These are phyloP conservation scores for Pomacea canaliculata DNA, from an alignment of 2,888 invertebrate genomes.

Conservation along the genomic window DNA sequence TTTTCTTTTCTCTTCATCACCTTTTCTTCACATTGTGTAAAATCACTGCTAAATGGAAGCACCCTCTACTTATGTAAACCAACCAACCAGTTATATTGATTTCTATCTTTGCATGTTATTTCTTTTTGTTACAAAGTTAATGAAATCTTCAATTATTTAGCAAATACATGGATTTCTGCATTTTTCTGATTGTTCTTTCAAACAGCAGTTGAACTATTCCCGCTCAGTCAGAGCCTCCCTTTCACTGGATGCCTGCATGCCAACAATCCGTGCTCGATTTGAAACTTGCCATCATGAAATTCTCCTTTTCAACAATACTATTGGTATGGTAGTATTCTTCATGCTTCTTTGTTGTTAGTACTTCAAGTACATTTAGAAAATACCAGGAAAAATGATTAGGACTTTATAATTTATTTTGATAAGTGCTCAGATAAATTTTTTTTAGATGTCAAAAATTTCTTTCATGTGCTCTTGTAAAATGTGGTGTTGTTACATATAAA, in stretches of 20 bases:
- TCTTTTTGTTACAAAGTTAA: no score
- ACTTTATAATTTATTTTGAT: not conserved
- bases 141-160: no score
- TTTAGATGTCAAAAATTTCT: not conserved
- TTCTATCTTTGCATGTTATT: no score
- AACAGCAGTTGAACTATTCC: conserved; percentile 12
- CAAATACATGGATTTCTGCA: no score
- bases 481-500: no score
- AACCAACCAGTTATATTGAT: no score
- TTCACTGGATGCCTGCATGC: conserved; percentile 21
- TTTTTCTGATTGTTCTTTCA: not conserved
- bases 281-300: conserved; percentile 20
- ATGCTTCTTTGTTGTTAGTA: not conserved
- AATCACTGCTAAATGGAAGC: no score
- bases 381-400: not conserved
- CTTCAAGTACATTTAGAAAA: not conserved
- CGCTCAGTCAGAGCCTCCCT: conserved; percentile 14
- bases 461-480: not conserved
- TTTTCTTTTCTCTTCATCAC: no score
- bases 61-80: no score
- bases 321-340: conserved; percentile 3
- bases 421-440: not conserved
- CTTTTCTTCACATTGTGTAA: no score
- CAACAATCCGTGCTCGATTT: conserved; percentile 9
- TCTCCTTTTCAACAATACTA: conserved; percentile 17